phyloP scores from a whole-genome alignment of 2,797 vertebrate genomes.

The Coilia nasus region DNA sequence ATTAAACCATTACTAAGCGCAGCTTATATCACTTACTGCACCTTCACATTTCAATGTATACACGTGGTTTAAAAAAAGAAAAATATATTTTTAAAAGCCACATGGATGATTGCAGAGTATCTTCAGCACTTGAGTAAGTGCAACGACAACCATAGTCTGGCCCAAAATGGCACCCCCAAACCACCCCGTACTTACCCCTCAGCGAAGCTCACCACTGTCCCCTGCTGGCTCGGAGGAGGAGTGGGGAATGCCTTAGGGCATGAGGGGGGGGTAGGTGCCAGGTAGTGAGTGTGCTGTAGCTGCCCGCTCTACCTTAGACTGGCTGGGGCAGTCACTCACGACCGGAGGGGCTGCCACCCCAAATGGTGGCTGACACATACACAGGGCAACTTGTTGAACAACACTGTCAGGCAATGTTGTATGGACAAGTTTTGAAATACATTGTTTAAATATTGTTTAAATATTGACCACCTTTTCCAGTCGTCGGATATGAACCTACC shows the following conservation, averaged over 20 bases:
- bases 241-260: conserved; percentile 42
- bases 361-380: neutral
- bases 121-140: neutral
- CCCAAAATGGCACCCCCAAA: neutral
- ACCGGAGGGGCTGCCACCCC: neutral
- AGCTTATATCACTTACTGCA: neutral
- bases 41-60: neutral
- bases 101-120: neutral
- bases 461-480: too few relatives aligned
- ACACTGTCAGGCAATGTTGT: neutral
- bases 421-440: neutral
- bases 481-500: neutral
- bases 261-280: conserved; percentile 48
- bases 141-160: neutral
- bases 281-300: conserved; percentile 31
- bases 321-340: neutral
- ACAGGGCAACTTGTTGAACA: neutral
- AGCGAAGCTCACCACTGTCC: conserved; percentile 54
- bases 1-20: neutral
- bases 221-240: conserved; percentile 50
- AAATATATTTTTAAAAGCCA: neutral
- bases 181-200: conserved; percentile 51
- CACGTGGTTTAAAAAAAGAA: neutral
- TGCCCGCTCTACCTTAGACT: neutral
- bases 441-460: too few relatives aligned